Conservation (phyloP, 92 coral and sea anemone species). For the Phenganax stokvisi region DNA sequence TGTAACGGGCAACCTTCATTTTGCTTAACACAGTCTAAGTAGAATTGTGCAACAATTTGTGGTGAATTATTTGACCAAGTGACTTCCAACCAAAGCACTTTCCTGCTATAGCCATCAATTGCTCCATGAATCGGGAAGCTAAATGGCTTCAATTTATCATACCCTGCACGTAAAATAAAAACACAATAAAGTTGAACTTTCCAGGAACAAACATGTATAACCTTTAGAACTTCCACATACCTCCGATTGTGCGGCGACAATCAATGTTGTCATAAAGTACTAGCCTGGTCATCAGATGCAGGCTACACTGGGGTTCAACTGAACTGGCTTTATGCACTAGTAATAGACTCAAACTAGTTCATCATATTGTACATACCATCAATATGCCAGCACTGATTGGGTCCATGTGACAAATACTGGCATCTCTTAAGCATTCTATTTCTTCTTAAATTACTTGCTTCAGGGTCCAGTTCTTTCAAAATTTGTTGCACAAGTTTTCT, state of each 20-base stretch:
- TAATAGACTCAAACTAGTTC: neutral
- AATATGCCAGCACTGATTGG: neutral
- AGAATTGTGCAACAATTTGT: constrained; percentile 19
- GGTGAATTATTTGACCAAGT: neutral
- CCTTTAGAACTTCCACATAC: neutral
- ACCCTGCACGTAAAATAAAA: neutral
- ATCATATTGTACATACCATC: neutral
- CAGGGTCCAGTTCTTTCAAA: constrained; percentile 55
- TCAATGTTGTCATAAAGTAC: no score
- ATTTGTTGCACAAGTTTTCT: constrained; percentile 47
- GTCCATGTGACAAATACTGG: constrained; percentile 37
- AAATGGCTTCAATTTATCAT: neutral
- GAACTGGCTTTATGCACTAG: no score
- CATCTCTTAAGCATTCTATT: constrained; percentile 42
- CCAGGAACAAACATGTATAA: neutral
- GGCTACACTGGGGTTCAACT: no score
- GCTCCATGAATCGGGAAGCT: neutral
- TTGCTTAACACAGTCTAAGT: neutral
- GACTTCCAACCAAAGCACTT: neutral
- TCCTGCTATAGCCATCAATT: neutral
- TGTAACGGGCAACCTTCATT: constrained; percentile 38
- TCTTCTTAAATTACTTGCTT: constrained; percentile 46
- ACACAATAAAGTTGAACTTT: neutral
- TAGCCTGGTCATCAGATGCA: no score
- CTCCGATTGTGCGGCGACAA: no score